Evolutionary conservation across 2,113 vertebrate species (phyloP).

Genomic region (Echinops telfairi): DNA sequence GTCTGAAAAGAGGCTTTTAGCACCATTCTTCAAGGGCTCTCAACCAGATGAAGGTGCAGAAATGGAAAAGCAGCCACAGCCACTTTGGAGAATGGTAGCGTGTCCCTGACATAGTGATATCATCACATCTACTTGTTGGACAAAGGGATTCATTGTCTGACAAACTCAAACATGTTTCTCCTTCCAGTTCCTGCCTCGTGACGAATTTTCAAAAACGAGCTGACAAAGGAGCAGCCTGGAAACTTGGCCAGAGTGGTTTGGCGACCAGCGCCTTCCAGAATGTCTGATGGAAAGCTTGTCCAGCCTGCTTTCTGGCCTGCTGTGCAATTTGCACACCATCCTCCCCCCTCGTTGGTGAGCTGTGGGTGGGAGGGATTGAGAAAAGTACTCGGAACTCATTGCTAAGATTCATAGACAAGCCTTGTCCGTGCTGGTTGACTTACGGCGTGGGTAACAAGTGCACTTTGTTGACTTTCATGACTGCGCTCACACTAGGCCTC

Average conservation of each 20-base stretch:
- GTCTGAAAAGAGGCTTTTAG: constrained; percentile 81
- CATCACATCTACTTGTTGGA: constrained; percentile 84
- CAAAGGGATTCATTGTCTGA: constrained; percentile 86
- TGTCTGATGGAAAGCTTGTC: constrained; percentile 76
- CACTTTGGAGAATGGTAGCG: constrained; percentile 79
- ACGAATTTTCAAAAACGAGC: constrained; percentile 79
- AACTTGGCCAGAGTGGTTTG: constrained; percentile 81
- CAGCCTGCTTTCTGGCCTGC: constrained; percentile 68
- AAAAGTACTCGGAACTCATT: constrained; percentile 48
- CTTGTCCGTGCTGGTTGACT: constrained; percentile 36
- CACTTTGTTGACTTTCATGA: neutral
- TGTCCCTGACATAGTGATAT: constrained; percentile 76
- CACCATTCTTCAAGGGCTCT: constrained; percentile 80
- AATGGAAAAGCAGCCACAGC: constrained; percentile 66
- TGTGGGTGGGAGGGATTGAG: constrained; percentile 28
- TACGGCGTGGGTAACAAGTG: constrained; percentile 24
- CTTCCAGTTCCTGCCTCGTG: constrained; percentile 79
- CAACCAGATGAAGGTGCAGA: constrained; percentile 75
- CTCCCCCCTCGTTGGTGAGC: constrained; percentile 64
- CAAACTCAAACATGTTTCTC: constrained; percentile 87
- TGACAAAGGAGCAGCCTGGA: constrained; percentile 81
- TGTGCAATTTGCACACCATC: constrained; percentile 74
- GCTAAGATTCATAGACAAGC: constrained; percentile 45
- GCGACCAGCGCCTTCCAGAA: constrained; percentile 80
- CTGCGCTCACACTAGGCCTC: neutral